These are phyloP conservation scores for Bombus impatiens DNA, from an alignment of 1,140 invertebrate genomes.

Conservation along the genomic window DNA sequence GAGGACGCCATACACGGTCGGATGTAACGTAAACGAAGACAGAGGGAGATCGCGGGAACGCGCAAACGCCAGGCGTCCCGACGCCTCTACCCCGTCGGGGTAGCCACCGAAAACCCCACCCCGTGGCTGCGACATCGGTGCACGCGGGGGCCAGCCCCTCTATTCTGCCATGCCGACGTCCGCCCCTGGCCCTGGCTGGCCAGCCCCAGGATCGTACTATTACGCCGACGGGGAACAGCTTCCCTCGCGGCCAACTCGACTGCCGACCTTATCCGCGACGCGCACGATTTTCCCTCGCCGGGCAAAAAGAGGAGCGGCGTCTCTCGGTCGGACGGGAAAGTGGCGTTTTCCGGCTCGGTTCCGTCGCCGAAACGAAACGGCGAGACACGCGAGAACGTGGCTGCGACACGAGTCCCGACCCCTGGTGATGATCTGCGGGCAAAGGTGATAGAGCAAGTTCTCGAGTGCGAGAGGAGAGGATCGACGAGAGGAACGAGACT, in stretches of 20 bases:
- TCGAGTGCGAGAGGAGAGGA: neutral
- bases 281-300: slow-evolving; percentile 53
- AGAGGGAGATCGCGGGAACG: slow-evolving; percentile 3
- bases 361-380: slow-evolving; percentile 10
- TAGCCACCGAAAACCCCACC: slow-evolving; percentile 61
- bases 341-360: slow-evolving; percentile 20
- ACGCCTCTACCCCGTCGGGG: slow-evolving; percentile 57
- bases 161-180: slow-evolving; percentile 61
- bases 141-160: slow-evolving; percentile 61
- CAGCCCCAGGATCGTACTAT: slow-evolving; percentile 65
- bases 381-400: neutral
- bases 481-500: too few species aligned
- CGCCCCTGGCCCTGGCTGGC: slow-evolving; percentile 66
- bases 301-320: slow-evolving; percentile 13
- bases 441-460: slow-evolving; percentile 10
- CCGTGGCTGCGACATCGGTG: slow-evolving; percentile 49
- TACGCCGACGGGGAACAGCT: slow-evolving; percentile 67
- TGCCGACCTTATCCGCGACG: slow-evolving; percentile 31
- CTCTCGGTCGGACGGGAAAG: neutral
- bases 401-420: neutral
- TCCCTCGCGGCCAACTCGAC: slow-evolving; percentile 60
- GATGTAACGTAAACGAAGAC: neutral
- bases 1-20: neutral
- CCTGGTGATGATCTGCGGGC: neutral
- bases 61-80: slow-evolving; percentile 70